Evolutionary conservation across 1,140 invertebrate genomes (phyloP), one percentile per base, ranked within the genome.

Genomic region (Mactra quadrangularis): DNA sequence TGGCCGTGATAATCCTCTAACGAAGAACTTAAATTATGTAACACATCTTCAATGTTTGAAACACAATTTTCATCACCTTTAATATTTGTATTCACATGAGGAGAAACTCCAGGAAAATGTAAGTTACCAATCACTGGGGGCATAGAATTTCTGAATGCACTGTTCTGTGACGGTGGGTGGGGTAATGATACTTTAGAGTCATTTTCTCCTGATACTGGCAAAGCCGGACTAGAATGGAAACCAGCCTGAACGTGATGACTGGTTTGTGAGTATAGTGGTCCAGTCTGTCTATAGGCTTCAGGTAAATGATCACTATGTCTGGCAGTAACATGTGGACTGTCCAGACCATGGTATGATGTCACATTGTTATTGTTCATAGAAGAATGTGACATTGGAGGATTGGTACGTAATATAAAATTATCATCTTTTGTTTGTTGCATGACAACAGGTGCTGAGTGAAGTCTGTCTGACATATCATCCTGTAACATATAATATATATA

Each of bases 1-100:
- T 94, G 93, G 57, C 94, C 94, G 71, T 93, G 93, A 72, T 94
- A 93, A 85, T 94, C 94, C 84, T 94, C 93, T 31, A 94, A 79
- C 19, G 88, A 79, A 9, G 91, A 89, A 71, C 82, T 88, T 47
- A 93, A 72, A 60, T 77, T 89, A 71, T 89, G 86, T 64, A 92
- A 76, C 13, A 87, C 90, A 62, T 92, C 91, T 57, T 93, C 91
- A 55, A 93, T 71, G 35, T 81, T 81, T 25, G 55, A 70, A 64
- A 71, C 66, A 60, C 45, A 57, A 71, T 45, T n/a, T 35, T 76
- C 74, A n/a, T 45, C 74, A 33, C 27, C 45, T n/a, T 50, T 68
- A 25, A n/a, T 35, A 29, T 41, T 62, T 2, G 74, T 11, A 27
- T 47, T n/a, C 2, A 22, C 27, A 31, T 76, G 74, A 3, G 74